These are phyloP conservation scores for Lanistes nyassanus DNA, from an alignment of 1,140 invertebrate genomes.

Conservation along the genomic window DNA sequence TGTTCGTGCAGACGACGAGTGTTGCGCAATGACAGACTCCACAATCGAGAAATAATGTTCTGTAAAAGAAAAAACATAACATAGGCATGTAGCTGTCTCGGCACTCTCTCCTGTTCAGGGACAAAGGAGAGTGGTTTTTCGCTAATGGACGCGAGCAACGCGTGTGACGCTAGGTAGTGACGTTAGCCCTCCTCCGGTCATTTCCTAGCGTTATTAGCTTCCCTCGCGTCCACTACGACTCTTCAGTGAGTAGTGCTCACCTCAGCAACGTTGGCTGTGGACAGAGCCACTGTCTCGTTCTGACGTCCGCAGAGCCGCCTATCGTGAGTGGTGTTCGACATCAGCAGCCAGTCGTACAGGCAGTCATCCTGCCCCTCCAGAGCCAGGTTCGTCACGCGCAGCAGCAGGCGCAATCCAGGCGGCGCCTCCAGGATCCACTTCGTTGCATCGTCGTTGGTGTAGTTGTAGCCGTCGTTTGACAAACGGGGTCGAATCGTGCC, in stretches of 20 bases:
- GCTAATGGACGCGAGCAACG: too few species aligned
- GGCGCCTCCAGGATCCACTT: constrained; percentile 9
- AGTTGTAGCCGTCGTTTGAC: not conserved
- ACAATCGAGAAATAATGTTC: too few species aligned
- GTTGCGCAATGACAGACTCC: too few species aligned
- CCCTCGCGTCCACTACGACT: too few species aligned
- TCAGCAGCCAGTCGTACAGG: constrained; percentile 79
- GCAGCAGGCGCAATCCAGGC: constrained; percentile 13
- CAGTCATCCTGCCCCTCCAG: constrained; percentile 80
- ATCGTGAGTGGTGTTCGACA: constrained; percentile 57
- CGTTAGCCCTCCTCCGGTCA: too few species aligned
- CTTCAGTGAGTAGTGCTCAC: constrained; percentile 51
- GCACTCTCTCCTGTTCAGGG: too few species aligned
- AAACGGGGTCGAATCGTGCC: constrained; percentile 1
- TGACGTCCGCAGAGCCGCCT: constrained; percentile 21
- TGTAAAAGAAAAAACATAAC: too few species aligned
- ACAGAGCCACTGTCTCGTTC: constrained; percentile 69
- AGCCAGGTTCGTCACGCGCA: constrained; percentile 69
- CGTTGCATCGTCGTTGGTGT: constrained; percentile 18
- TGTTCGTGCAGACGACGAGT: too few species aligned
- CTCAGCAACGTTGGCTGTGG: constrained; percentile 71
- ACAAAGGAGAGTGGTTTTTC: too few species aligned
- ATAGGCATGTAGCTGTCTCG: too few species aligned
- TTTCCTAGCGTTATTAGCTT: too few species aligned
- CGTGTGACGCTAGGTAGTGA: too few species aligned